Percentiles rank a stretch among this genome's conserved stretches.
Conservation (phyloP, 92 coral and sea anemone species). For the Palythoa grandiflora region DNA sequence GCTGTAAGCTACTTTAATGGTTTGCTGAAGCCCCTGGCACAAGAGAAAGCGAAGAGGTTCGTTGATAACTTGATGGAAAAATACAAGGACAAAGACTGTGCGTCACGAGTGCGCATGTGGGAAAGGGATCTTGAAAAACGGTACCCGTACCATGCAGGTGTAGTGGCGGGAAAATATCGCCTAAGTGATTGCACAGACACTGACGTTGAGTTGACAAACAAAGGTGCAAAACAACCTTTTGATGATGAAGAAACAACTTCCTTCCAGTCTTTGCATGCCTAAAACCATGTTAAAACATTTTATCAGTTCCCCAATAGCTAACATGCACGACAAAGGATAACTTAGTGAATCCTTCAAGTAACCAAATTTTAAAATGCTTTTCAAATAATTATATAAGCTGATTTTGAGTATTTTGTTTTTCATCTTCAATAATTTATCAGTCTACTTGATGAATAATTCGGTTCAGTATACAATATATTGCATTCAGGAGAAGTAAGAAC, state of each 20-base stretch:
- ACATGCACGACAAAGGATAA: too few relatives aligned
- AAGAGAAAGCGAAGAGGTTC: constrained; percentile 52
- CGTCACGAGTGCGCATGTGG: constrained; percentile 46
- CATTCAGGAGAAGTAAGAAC: too few relatives aligned
- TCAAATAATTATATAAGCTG: too few relatives aligned
- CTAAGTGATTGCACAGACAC: neutral
- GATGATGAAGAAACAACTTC: neutral
- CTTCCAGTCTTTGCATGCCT: neutral
- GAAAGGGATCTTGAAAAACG: constrained; percentile 57
- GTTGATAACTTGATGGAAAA: constrained; percentile 60
- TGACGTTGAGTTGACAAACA: neutral
- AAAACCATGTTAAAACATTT: too few relatives aligned
- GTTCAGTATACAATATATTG: too few relatives aligned
- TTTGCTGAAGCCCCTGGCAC: constrained; percentile 72
- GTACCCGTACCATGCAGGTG: constrained; percentile 68
- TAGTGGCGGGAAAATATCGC: constrained; percentile 49
- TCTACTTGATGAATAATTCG: too few relatives aligned
- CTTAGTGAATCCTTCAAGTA: too few relatives aligned
- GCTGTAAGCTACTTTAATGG: constrained; percentile 75
- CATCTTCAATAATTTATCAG: too few relatives aligned
- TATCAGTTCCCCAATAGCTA: too few relatives aligned
- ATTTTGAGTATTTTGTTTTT: too few relatives aligned
- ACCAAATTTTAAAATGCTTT: too few relatives aligned
- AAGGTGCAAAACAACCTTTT: neutral
- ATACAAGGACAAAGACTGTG: constrained; percentile 60